phyloP scores from a whole-genome alignment of 35 echinoderm and acorn worm species.

The Holothuria glaberrima region DNA sequence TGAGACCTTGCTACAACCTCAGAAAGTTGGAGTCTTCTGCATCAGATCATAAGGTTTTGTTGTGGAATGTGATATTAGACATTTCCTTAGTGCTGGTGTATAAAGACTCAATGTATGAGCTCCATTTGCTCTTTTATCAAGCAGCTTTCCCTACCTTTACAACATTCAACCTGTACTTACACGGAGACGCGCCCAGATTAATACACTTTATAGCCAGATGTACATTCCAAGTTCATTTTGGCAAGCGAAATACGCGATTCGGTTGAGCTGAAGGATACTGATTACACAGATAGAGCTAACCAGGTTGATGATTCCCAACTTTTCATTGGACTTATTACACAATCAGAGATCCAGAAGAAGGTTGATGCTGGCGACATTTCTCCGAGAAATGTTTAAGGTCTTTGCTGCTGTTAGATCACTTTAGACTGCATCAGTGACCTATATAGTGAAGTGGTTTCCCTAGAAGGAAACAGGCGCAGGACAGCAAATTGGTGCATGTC shows the following conservation, averaged over 20 bases:
- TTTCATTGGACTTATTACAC: not conserved
- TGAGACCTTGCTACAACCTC: too few relatives aligned
- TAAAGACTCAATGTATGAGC: too few relatives aligned
- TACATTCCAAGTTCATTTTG: not conserved
- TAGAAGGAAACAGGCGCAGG: too few relatives aligned
- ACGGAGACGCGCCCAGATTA: not conserved
- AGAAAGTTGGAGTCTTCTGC: too few relatives aligned
- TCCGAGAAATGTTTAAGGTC: not conserved
- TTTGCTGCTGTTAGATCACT: not conserved
- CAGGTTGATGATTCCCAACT: not conserved
- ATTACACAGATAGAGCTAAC: not conserved
- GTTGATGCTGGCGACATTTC: not conserved
- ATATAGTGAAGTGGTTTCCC: too few relatives aligned
- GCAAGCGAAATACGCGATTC: not conserved
- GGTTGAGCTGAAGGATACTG: not conserved
- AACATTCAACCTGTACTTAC: constrained; percentile 2
- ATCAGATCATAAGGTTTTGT: too few relatives aligned
- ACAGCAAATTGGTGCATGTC: too few relatives aligned
- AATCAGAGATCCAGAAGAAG: not conserved
- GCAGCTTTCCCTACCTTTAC: too few relatives aligned
- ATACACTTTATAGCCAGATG: not conserved
- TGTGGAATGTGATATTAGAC: too few relatives aligned
- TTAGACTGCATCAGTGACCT: too few relatives aligned
- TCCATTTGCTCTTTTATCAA: too few relatives aligned
- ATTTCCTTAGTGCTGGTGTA: too few relatives aligned